These are phyloP conservation scores for Coenonympha glycerion DNA, from an alignment of 2,888 invertebrate species.

Conservation along the genomic window DNA sequence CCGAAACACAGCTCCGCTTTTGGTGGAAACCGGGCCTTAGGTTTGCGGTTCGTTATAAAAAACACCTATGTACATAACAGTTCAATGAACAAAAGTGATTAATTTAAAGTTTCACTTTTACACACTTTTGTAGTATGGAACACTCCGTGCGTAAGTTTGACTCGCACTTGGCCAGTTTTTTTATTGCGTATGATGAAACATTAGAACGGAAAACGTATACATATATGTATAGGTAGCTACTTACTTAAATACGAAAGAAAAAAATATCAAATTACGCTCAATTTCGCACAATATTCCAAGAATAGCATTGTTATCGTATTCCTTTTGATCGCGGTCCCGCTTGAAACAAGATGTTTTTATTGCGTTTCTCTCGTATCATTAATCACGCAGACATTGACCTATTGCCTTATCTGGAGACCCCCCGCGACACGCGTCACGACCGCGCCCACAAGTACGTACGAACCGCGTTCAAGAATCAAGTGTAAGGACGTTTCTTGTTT, in stretches of 20 bases:
- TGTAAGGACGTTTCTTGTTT: background rate
- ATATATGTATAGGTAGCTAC: background rate
- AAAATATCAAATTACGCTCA: background rate
- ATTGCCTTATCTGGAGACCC: conserved; percentile 34
- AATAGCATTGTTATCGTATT: conserved; percentile 6
- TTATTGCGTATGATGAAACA: no score
- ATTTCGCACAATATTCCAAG: background rate
- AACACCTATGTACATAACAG: no score
- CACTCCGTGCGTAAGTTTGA: no score
- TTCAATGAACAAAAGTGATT: no score
- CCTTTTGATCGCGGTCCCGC: conserved; percentile 13
- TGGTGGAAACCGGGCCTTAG: no score
- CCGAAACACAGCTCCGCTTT: no score
- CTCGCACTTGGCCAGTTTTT: no score
- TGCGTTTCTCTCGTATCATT: conserved; percentile 39
- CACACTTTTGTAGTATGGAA: no score
- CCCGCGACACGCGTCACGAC: conserved; percentile 56
- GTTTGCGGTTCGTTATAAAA: no score
- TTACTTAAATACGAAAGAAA: no score
- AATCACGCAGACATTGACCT: conserved; percentile 47
- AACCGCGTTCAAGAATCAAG: conserved; percentile 1
- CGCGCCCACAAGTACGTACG: conserved; percentile 46
- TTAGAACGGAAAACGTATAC: no score
- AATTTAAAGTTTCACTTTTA: no score
- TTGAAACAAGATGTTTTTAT: conserved; percentile 48